These are phyloP conservation scores for Cerceris rybyensis DNA, from an alignment of 2,888 invertebrate genomes.

Conservation along the genomic window DNA sequence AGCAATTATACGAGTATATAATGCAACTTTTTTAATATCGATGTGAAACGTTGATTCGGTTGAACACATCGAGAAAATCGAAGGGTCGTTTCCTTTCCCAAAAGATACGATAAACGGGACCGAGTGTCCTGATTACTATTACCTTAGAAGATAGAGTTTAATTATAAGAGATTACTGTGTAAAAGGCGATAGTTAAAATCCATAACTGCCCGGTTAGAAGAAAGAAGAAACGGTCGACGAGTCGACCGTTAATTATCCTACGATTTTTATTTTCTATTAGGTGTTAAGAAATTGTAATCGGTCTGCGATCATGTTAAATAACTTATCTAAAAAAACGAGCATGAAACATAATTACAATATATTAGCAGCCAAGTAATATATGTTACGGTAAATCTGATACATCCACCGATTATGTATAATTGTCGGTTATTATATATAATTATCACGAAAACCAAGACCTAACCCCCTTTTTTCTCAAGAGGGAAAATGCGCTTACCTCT, in stretches of 20 bases:
- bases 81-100: conserved; percentile 29
- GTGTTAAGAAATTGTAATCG: conserved; percentile 13
- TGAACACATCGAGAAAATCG: not conserved
- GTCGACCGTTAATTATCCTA: conserved; percentile 21
- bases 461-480: no score
- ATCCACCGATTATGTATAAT: no score
- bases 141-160: conserved; percentile 26
- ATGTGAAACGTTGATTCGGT: not conserved
- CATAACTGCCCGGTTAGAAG: conserved; percentile 51
- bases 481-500: no score
- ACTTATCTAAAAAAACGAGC: not conserved
- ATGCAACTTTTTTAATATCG: not conserved
- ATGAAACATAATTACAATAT: not conserved
- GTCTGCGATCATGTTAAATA: conserved; percentile 16
- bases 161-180: conserved; percentile 14
- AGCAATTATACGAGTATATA: not conserved
- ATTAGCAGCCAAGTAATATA: not conserved
- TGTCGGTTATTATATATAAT: no score
- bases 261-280: conserved; percentile 27
- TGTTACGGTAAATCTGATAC: no score
- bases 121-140: conserved; percentile 35
- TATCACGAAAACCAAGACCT: no score
- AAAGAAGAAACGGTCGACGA: conserved; percentile 17
- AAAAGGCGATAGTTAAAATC: conserved; percentile 40
- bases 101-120: conserved; percentile 16